These are phyloP conservation scores for Enteromius trimaculatus DNA, from an alignment of 2,797 vertebrate species.

Conservation along the genomic window DNA sequence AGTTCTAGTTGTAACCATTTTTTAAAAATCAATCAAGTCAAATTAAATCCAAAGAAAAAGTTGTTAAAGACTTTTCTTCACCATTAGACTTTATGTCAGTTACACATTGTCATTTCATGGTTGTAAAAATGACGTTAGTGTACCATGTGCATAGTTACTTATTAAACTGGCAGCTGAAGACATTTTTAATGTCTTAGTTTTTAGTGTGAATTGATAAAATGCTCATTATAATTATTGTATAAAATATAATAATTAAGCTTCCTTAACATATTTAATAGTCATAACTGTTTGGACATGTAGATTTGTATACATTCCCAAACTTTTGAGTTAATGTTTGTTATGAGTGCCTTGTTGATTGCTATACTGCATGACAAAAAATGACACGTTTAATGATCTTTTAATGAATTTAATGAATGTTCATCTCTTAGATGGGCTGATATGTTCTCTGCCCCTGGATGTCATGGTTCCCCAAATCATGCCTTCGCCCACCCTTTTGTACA, in stretches of 20 bases:
- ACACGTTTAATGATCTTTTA: neutral
- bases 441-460: conserved; percentile 81
- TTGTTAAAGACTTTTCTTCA: neutral
- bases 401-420: conserved; percentile 47
- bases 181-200: neutral
- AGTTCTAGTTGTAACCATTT: neutral
- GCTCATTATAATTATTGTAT: neutral
- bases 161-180: conserved; percentile 1
- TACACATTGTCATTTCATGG: neutral
- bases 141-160: conserved; percentile 6
- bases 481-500: conserved; percentile 93
- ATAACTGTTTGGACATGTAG: neutral
- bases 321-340: neutral
- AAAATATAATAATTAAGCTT: neutral
- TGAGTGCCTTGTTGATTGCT: neutral
- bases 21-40: neutral
- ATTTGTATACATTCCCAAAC: neutral
- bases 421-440: conserved; percentile 88
- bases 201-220: neutral
- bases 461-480: conserved; percentile 64
- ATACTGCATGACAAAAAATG: neutral
- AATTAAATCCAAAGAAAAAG: neutral
- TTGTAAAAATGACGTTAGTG: neutral
- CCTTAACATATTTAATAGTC: neutral
- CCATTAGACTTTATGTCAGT: neutral